Base-by-base conservation (phyloP, 2,113 vertebrate species). In the Brachyhypopomus occidentalis region DNA sequence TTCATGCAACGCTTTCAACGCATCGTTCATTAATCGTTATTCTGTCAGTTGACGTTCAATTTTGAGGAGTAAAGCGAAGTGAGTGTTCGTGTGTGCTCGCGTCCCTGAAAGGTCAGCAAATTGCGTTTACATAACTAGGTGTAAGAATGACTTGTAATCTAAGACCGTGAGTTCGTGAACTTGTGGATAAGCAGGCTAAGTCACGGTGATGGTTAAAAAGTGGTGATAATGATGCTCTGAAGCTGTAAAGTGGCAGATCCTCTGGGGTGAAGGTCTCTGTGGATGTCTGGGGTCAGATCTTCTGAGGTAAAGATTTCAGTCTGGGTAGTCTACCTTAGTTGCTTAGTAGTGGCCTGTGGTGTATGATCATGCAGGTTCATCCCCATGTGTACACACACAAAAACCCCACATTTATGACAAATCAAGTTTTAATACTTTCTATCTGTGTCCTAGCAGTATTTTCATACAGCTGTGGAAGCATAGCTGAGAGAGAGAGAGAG, bases 361-460 rank as follows among this genome's bases (percentile, higher is more conserved):
- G 11, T 16, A 36, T 69, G 25, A 38, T 12, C 48, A 45, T 67
- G 45, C 45, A 52, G 12, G 45, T 14, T 8, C 12, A 52, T 59
- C 19, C 17, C 2, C n/a, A 64, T 25, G n/a, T n/a, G n/a, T n/a
- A 38, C 5, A 3, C 20, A 14, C 12, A 34, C 48, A 58, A 12
- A 41, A 22, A 17, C 56, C 23, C 20, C 62, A 64, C 0, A 14
- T 27, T 67, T 36, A 36, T 36, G 2, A 41, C 19, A 70, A 41
- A 22, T 19, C 16, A 7, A 30, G 12, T 36, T 52, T 11, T 8
- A 14, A 5, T 19, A 12, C 27, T 60, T 30, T 52, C 6, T 59
- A 2, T 56, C 77, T 62, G 56, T 67, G 63, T 72, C 30, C 52
- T 81, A 72, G 58, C n/a, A 27, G 25, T 30, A 5, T 27, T 56